These are phyloP conservation scores for Hedya salicella DNA, from an alignment of 2,888 invertebrate genomes.

Conservation along the genomic window DNA sequence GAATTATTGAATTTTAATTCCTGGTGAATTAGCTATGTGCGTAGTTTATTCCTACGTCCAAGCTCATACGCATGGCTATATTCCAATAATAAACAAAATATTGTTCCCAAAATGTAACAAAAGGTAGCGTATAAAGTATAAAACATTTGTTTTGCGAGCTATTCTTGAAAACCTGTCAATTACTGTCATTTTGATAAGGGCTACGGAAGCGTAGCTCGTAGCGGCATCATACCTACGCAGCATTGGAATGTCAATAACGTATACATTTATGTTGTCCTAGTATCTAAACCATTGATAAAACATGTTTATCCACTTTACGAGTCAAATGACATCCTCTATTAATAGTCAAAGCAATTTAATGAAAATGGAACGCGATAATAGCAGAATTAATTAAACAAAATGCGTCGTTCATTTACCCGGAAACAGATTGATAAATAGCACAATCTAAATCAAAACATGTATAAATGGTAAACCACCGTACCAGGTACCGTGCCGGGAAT, in stretches of 20 bases:
- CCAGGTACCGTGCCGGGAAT: constrained; percentile 55
- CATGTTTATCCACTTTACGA: not conserved
- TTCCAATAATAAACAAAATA: too few species aligned
- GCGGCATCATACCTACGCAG: not conserved
- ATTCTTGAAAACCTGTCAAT: constrained; percentile 31
- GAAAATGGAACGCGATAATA: not conserved
- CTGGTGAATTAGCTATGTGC: too few species aligned
- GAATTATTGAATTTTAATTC: too few species aligned
- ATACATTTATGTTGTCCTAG: not conserved
- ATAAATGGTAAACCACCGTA: constrained; percentile 51
- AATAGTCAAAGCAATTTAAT: constrained; percentile 19
- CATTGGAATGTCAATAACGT: constrained; percentile 16
- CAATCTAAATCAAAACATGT: constrained; percentile 19
- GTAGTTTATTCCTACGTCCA: too few species aligned
- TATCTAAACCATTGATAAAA: constrained; percentile 16
- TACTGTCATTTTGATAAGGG: constrained; percentile 24
- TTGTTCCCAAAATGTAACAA: too few species aligned
- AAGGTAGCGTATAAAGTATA: too few species aligned
- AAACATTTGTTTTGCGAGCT: not conserved
- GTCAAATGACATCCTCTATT: constrained; percentile 18
- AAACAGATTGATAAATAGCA: constrained; percentile 2
- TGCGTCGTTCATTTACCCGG: constrained; percentile 16
- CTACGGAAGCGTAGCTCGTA: constrained; percentile 30
- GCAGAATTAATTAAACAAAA: constrained; percentile 6
- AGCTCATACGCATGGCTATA: too few species aligned